Evolutionary conservation across 2,797 vertebrate species (phyloP).

Genomic region (Crenichthys baileyi): DNA sequence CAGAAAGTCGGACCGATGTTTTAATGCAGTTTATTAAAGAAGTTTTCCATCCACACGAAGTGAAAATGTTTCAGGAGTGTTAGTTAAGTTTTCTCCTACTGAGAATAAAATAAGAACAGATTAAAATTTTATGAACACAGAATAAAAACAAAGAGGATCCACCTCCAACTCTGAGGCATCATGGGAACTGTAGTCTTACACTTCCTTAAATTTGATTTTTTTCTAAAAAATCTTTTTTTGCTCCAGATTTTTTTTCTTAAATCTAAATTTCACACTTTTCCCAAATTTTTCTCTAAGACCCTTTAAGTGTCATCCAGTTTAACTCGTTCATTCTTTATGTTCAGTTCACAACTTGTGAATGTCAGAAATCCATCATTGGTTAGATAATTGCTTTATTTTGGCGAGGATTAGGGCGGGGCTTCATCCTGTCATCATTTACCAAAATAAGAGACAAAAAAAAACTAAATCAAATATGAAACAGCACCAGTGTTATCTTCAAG

Average conservation of each 20-base stretch:
- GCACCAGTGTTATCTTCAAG: constrained; percentile 69
- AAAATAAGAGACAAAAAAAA: constrained; percentile 44
- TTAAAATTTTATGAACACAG: constrained; percentile 48
- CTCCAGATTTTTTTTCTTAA: neutral
- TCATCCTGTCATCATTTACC: constrained; percentile 38
- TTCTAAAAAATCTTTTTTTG: neutral
- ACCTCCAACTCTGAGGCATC: constrained; percentile 18
- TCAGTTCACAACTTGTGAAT: neutral
- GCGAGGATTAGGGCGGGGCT: constrained; percentile 15
- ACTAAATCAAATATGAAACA: constrained; percentile 61
- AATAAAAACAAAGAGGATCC: constrained; percentile 4
- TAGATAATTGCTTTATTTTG: constrained; percentile 12
- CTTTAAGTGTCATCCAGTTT: neutral
- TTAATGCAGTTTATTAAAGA: constrained; percentile 65
- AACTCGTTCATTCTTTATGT: neutral
- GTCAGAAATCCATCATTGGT: neutral
- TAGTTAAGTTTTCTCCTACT: constrained; percentile 60
- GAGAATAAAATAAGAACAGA: constrained; percentile 57
- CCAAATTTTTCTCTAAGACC: neutral
- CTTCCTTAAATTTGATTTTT: neutral
- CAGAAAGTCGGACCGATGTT: constrained; percentile 7
- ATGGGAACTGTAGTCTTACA: constrained; percentile 25
- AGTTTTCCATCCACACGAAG: constrained; percentile 37
- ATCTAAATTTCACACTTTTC: neutral
- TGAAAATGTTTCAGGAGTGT: constrained; percentile 52